phyloP scores from a whole-genome alignment of 2,888 invertebrate species.

The Eulithis prunata region DNA sequence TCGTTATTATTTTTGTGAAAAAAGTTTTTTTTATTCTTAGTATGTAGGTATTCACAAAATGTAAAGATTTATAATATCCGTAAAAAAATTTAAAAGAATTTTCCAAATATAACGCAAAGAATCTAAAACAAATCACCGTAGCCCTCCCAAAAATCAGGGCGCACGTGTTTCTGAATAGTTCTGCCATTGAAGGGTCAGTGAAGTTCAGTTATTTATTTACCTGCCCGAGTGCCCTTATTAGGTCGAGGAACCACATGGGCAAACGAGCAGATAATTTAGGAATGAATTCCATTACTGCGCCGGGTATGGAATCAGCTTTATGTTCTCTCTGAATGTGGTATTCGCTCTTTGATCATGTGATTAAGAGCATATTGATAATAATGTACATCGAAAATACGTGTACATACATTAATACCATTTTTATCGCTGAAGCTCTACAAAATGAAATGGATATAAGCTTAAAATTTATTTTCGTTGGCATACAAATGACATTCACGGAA shows the following conservation, averaged over 20 bases:
- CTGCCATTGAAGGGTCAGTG: conserved; percentile 40
- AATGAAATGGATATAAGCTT: too few relatives aligned
- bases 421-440: too few relatives aligned
- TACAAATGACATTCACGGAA: too few relatives aligned
- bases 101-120: too few relatives aligned
- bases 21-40: too few relatives aligned
- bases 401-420: too few relatives aligned
- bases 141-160: conserved; percentile 30
- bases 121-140: too few relatives aligned
- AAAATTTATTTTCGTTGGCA: too few relatives aligned
- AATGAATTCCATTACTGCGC: conserved; percentile 27
- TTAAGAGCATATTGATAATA: not conserved
- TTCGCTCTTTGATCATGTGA: not conserved
- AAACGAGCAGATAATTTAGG: conserved; percentile 36
- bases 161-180: conserved; percentile 30
- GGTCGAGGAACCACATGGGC: conserved; percentile 29
- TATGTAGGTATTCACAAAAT: too few relatives aligned
- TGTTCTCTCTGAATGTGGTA: conserved; percentile 11
- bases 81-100: too few relatives aligned
- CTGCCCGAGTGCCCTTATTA: conserved; percentile 34
- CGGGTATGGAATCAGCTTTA: conserved; percentile 13
- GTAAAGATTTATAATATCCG: too few relatives aligned
- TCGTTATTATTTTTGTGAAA: too few relatives aligned
- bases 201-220: conserved; percentile 43
- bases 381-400: not conserved